These are phyloP conservation scores for Nesoenas mayeri DNA, from an alignment of 2,113 vertebrate genomes.

Conservation along the genomic window DNA sequence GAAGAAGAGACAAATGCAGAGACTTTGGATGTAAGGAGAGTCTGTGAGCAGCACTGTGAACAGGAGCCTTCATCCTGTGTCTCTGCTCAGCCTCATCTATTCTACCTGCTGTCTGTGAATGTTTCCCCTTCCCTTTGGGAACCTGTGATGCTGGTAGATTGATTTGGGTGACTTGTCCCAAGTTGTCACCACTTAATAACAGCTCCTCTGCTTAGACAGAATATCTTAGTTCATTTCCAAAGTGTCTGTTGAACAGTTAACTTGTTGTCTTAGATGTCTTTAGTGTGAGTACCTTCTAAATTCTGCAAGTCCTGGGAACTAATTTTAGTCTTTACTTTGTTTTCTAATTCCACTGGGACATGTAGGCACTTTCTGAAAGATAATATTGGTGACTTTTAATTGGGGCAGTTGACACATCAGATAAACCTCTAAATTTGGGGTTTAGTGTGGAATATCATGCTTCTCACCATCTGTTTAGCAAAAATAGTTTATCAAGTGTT, in stretches of 20 bases:
- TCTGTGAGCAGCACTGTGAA: background rate
- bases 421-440: background rate
- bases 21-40: background rate
- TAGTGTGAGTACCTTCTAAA: background rate
- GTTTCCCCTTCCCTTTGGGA: background rate
- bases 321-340: background rate
- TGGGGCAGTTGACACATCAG: background rate
- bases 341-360: background rate
- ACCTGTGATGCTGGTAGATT: background rate
- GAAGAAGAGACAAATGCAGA: background rate
- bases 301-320: background rate
- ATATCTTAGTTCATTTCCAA: background rate
- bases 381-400: background rate
- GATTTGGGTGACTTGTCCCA: background rate
- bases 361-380: background rate
- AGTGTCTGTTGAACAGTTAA: background rate
- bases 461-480: background rate
- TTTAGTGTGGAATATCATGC: background rate
- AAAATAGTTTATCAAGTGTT: background rate
- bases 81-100: background rate
- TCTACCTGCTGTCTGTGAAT: background rate
- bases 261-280: background rate
- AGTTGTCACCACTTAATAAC: background rate
- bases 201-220: background rate
- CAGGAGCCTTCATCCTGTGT: background rate